Evolutionary conservation across 1,140 invertebrate genomes (phyloP), one percentile per base, ranked within the genome.

Genomic region (Drosophila tsacasi): DNA sequence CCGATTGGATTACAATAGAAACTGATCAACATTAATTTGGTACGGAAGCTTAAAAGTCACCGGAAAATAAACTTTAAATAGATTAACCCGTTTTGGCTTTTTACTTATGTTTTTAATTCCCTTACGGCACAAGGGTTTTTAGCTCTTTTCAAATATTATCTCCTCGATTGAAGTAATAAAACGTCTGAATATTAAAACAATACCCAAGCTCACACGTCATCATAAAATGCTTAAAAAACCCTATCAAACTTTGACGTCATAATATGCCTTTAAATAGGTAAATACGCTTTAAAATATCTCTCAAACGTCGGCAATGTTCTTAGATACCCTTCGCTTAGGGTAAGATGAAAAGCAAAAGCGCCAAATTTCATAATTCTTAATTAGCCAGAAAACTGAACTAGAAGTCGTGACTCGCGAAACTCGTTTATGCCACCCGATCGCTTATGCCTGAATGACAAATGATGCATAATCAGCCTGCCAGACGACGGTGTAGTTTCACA

Each of bases 331-430:
- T 50, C 39, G 25, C 30, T 35, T 60, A 80, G 62, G 50, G 52
- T 76, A 67, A 10, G 37, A 50, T 60, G 21, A 66, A 73, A 52
- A 77, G 65, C 79, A 71, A 64, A 79, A 74, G 73, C 71, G 84
- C 54, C 68, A 83, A 65, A 60, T 52, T 58, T 80, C 49, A 81
- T 78, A 83, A 76, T 68, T 87, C 65, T 76, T 83, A 62, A 60
- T 81, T 63, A 69, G 72, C 52, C 52, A 40, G 50, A 59, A 77
- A 64, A 72, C 61, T 77, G 42, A 83, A 89, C 84, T 79, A 79
- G 71, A 87, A 69, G 66, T 67, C 52, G 57, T 69, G 52, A 60
- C n/a, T 35, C 27, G 27, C n/a, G 23, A 80, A 83, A 87, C 84
- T 65, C 39, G 76, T 87, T 87, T 62, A 40, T 55, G 35, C 60